Evolutionary conservation across 2,888 invertebrate genomes (phyloP).

Genomic region (Thereva unica): DNA sequence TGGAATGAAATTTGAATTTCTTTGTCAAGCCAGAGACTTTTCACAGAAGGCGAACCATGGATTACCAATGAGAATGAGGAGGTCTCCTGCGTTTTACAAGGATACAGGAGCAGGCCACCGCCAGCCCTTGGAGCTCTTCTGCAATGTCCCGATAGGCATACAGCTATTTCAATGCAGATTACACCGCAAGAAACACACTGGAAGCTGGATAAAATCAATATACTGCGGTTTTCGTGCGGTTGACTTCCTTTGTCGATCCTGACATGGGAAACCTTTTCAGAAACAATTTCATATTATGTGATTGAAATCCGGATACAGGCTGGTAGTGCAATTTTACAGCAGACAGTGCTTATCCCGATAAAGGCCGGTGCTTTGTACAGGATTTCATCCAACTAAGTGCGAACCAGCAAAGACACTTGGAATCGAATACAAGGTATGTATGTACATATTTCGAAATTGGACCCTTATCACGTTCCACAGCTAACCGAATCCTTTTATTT

Average conservation of each 20-base stretch:
- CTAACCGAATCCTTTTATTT: too few species aligned
- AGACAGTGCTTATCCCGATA: too few species aligned
- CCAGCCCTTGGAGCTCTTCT: background rate
- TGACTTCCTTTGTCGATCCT: constrained; percentile 11
- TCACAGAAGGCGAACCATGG: constrained; percentile 18
- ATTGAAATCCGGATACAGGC: too few species aligned
- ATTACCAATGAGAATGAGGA: constrained; percentile 31
- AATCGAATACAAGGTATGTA: too few species aligned
- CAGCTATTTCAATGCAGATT: constrained; percentile 17
- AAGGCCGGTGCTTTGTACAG: too few species aligned
- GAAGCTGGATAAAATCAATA: constrained; percentile 11
- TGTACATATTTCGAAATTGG: too few species aligned
- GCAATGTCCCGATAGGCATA: background rate
- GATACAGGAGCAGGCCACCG: constrained; percentile 2
- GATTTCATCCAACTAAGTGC: too few species aligned
- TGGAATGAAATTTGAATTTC: constrained; percentile 35
- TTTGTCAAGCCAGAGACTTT: constrained; percentile 20
- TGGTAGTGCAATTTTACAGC: too few species aligned
- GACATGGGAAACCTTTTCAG: background rate
- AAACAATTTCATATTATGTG: too few species aligned
- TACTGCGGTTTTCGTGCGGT: constrained; percentile 8
- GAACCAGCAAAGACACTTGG: too few species aligned
- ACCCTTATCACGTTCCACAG: too few species aligned
- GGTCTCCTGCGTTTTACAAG: constrained; percentile 8
- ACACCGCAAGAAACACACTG: constrained; percentile 7